A percentile compares a stretch with the other conserved stretches of the same genome.
Evolutionary conservation across 2,113 vertebrate genomes (phyloP).

Genomic region (Naja naja): DNA sequence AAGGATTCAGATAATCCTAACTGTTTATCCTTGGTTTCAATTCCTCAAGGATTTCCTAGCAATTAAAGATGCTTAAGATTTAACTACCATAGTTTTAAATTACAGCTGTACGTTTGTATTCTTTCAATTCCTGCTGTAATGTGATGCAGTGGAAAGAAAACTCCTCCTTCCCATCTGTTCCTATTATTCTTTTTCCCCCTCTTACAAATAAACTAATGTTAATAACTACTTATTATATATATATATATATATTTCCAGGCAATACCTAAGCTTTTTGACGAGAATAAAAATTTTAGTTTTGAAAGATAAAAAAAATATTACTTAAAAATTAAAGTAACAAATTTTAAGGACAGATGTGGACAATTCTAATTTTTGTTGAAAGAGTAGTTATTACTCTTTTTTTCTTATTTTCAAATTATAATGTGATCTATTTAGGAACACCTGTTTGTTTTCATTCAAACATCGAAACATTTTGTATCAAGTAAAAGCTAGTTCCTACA

Average conservation of each 20-base stretch:
- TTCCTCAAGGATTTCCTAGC: neutral
- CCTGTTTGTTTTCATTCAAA: neutral
- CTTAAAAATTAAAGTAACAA: neutral
- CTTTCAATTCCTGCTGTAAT: constrained; percentile 47
- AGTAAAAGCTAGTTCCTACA: neutral
- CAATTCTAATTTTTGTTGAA: neutral
- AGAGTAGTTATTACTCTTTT: neutral
- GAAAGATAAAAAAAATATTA: no score
- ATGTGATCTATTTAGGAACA: neutral
- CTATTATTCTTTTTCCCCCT: constrained; percentile 48
- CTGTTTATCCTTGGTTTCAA: constrained; percentile 24
- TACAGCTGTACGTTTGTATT: constrained; percentile 25
- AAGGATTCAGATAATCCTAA: constrained; percentile 15
- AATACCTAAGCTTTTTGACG: neutral
- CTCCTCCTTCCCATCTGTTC: constrained; percentile 63
- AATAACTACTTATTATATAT: constrained; percentile 12
- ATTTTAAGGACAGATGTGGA: neutral
- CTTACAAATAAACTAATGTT: constrained; percentile 51
- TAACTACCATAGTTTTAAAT: constrained; percentile 50
- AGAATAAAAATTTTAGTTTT: neutral
- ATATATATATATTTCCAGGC: neutral
- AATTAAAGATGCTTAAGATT: constrained; percentile 21
- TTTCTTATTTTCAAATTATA: neutral
- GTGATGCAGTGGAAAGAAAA: constrained; percentile 33
- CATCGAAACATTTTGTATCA: neutral